A percentile compares a stretch with the other conserved stretches of the same genome.
phyloP scores from a whole-genome alignment of 2,888 invertebrate genomes.

The Limenitis camilla region DNA sequence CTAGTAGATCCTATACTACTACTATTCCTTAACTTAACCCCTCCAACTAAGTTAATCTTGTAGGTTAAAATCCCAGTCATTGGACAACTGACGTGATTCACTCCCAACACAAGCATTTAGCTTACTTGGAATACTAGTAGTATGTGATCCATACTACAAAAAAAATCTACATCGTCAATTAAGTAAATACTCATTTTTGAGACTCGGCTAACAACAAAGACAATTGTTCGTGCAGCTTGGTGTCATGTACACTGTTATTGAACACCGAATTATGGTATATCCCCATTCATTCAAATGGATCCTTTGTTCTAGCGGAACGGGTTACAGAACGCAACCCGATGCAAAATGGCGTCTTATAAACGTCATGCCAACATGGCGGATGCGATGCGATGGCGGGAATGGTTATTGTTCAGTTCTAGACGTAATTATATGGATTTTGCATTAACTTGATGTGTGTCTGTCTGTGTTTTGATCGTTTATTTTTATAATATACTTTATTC shows the following conservation, averaged over 20 bases:
- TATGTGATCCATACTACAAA: no score
- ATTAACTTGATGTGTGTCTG: conserved; percentile 8
- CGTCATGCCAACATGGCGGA: conserved; percentile 60
- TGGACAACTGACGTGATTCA: no score
- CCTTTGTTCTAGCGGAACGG: conserved; percentile 48
- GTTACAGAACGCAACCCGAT: conserved; percentile 35
- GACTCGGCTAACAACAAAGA: not conserved
- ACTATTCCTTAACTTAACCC: no score
- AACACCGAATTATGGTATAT: conserved; percentile 32
- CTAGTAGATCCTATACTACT: no score
- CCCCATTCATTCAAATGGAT: conserved; percentile 46
- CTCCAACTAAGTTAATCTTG: no score
- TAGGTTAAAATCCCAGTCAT: no score
- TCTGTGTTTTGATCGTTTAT: not conserved
- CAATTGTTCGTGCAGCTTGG: not conserved
- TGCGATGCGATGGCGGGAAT: conserved; percentile 23
- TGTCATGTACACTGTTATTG: conserved; percentile 24
- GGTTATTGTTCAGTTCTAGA: conserved; percentile 57
- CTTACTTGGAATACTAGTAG: no score
- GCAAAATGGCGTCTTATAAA: conserved; percentile 46
- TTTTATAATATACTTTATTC: no score
- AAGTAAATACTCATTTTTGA: not conserved
- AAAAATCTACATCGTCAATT: no score
- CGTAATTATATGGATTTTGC: conserved; percentile 15
- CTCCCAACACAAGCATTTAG: no score